Percentiles rank a stretch among this genome's conserved stretches.
These are phyloP conservation scores for Lanius ludovicianus DNA, from an alignment of 2,113 vertebrate species.

Conservation along the genomic window DNA sequence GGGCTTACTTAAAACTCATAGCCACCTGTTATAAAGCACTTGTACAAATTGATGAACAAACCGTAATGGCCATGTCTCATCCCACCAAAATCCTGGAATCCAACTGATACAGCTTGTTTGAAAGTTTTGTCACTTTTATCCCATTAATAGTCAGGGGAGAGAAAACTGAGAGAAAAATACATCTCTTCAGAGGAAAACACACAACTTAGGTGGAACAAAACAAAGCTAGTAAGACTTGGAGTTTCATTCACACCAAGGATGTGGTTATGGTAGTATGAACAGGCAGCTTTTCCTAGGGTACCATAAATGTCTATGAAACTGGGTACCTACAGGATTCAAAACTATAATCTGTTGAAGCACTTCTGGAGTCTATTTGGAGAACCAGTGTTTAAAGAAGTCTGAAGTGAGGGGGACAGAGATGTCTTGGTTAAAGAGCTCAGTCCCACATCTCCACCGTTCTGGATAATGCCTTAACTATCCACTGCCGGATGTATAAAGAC, in stretches of 20 bases:
- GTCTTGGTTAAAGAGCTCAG: not conserved
- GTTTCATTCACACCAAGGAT: not conserved
- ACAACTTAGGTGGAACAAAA: not conserved
- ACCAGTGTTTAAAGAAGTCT: not conserved
- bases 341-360: not conserved
- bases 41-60: not conserved
- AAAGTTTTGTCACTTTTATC: not conserved
- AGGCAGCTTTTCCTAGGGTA: not conserved
- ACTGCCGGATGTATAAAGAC: not conserved
- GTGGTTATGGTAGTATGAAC: not conserved
- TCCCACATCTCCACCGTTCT: not conserved
- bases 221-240: not conserved
- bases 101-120: not conserved
- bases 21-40: not conserved
- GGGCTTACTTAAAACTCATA: not conserved
- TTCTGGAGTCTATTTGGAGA: not conserved
- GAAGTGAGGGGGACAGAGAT: not conserved
- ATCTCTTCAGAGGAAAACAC: not conserved
- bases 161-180: not conserved
- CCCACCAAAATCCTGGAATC: not conserved
- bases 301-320: not conserved
- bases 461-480: not conserved
- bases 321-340: not conserved
- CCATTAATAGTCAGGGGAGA: not conserved
- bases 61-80: not conserved